These are phyloP conservation scores for Arenaria interpres DNA, from an alignment of 2,113 vertebrate genomes.

Conservation along the genomic window DNA sequence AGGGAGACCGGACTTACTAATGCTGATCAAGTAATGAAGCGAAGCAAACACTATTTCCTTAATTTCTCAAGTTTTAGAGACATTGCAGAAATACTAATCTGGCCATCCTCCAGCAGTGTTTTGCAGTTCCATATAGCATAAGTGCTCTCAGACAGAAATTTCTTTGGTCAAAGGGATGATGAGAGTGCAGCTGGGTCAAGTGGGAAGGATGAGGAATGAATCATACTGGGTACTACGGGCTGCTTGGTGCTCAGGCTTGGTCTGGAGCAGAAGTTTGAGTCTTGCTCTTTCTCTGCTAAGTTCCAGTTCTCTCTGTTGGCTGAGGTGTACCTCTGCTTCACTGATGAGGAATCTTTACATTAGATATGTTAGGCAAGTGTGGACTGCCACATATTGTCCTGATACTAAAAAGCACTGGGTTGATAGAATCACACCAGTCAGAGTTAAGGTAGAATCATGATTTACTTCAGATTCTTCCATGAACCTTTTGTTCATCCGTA, in stretches of 20 bases:
- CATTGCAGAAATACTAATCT: neutral
- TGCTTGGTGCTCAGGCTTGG: neutral
- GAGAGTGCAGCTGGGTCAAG: neutral
- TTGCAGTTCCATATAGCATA: neutral
- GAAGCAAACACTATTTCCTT: neutral
- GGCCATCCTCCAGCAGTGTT: neutral
- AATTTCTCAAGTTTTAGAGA: neutral
- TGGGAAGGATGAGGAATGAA: neutral
- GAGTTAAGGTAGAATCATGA: neutral
- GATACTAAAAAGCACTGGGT: neutral
- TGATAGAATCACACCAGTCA: neutral
- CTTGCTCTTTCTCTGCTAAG: neutral
- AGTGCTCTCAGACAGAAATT: neutral
- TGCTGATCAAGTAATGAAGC: neutral
- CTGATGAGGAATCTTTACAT: neutral
- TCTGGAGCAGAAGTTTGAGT: neutral
- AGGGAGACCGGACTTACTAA: neutral
- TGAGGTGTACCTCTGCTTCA: neutral
- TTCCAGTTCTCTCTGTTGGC: neutral
- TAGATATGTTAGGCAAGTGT: accelerated
- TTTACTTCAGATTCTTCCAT: neutral
- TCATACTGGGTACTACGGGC: neutral
- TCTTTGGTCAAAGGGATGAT: neutral
- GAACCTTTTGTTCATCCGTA: neutral
- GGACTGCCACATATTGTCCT: neutral